phyloP scores from a whole-genome alignment of 2,113 vertebrate genomes.

The Diphyllodes magnificus region DNA sequence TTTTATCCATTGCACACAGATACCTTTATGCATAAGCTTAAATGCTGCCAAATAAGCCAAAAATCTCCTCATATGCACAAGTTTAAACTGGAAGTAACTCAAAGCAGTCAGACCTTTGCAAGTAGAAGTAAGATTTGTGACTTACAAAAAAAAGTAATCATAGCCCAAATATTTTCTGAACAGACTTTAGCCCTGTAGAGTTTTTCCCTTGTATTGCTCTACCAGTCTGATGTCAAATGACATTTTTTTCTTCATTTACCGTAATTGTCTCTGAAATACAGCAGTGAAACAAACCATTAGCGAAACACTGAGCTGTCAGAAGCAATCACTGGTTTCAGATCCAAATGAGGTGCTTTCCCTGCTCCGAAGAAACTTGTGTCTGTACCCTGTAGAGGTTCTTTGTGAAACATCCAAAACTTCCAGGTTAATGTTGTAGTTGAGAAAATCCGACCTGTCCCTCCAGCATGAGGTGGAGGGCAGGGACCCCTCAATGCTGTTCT shows the following conservation, averaged over 20 bases:
- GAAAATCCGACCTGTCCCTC: rapidly evolving
- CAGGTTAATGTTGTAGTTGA: rapidly evolving
- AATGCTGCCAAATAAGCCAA: background rate
- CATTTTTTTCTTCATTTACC: conserved; percentile 18
- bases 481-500: background rate
- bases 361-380: rapidly evolving
- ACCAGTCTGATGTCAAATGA: background rate
- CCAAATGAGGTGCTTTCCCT: background rate
- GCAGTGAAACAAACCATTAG: conserved; percentile 35
- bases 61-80: background rate
- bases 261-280: conserved; percentile 27
- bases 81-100: background rate
- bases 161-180: background rate
- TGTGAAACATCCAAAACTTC: background rate
- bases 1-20: background rate
- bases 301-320: conserved; percentile 14
- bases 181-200: background rate
- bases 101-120: background rate
- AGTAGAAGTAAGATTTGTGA: background rate
- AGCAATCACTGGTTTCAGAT: background rate
- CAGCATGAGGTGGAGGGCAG: background rate
- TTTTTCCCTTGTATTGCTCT: background rate
- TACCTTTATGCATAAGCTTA: background rate
- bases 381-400: background rate
- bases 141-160: background rate